Base-by-base conservation (phyloP, 2,888 invertebrate genomes). In the Mesochorus sp. region DNA sequence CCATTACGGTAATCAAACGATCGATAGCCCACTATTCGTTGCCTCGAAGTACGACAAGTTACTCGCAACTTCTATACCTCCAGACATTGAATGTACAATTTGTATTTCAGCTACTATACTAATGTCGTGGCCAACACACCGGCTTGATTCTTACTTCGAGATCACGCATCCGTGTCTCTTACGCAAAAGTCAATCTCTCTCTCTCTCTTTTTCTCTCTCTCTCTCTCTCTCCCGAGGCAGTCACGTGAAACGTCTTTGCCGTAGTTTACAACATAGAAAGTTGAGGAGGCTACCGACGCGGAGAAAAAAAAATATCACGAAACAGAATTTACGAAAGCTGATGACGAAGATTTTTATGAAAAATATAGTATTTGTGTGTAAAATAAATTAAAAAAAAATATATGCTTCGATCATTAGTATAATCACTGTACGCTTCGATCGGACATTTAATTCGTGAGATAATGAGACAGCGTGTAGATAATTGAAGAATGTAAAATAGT, bases 81-180 rank as follows among this genome's bases (percentile, higher is more conserved):
- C n/a, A n/a, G 24, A 12, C 31, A 42, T 49, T 44, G 31, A 51
- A 28, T 39, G 8, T 17, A 37, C 12, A 17, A 26, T 55, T 8
- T 64, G 44, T 37, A 62, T 67, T 28, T 44, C 42, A 1, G 17
- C 14, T 14, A 26, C 4, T 42, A n/a, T 37, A 59, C 10, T 31
- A 55, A 44, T 68, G 31, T 51, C 51, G 14, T 70, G 28, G 64
- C 5, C 10, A 62, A 70, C 42, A 47, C 28, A 37, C 61, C 31
- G 53, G 49, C 76, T 80, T 31, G 47, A 53, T 74, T 72, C 31
- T 66, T 47, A 64, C 72, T 71, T n/a, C n/a, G 76, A 70, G 74
- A 68, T 79, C 80, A 79, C 75, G 79, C 80, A 80, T 67, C 80
- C 79, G 79, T 80, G 74, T 80, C 82, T 75, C 70, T 80, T 75